Evolutionary conservation across 2,113 vertebrate genomes (phyloP), one percentile per base, ranked within the genome.

Genomic region (Holacanthus passer): DNA sequence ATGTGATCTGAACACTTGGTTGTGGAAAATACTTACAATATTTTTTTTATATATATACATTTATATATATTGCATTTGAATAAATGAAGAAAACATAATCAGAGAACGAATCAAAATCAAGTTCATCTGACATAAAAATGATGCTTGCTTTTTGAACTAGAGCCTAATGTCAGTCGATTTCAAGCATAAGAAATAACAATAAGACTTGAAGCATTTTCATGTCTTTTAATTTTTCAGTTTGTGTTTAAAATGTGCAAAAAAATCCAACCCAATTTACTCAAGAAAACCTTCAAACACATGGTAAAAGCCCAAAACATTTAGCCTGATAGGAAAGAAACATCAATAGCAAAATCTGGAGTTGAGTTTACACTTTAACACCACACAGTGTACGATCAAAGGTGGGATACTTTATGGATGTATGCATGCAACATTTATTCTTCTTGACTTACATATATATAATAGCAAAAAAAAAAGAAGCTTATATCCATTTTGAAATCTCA

Each of bases 201-300:
- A 41, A 65, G 29, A 71, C 20, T 17, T 14, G 69, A 52, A 45
- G 11, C 20, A n/a, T 76, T 79, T 84, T 80, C 0, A 35, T 70
- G 22, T 48, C 5, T 75, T 87, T 91, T 70, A 81, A 74, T 88
- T 39, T 70, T 74, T 77, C 20, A 77, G 6, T 59, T 69, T 79
- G 81, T 85, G 83, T 65, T 83, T 63, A 22, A 88, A 75, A 83
- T 12, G 58, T 87, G 78, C 32, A 66, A 67, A 69, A 70, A 59
- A 53, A 65, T 55, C 47, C 2, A 52, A 45, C n/a, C n/a, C 0
- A 73, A 45, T 52, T 45, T 37, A 24, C 12, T 24, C 7, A 56
- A 43, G 2, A 37, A 77, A 71, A 50, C 4, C 13, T 8, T 50
- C 29, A 72, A 20, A 64, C 39, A 68, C 48, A 64, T 2, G 5